Evolutionary conservation across 2,797 vertebrate species (phyloP).

Genomic region (Tarsius wallacei): DNA sequence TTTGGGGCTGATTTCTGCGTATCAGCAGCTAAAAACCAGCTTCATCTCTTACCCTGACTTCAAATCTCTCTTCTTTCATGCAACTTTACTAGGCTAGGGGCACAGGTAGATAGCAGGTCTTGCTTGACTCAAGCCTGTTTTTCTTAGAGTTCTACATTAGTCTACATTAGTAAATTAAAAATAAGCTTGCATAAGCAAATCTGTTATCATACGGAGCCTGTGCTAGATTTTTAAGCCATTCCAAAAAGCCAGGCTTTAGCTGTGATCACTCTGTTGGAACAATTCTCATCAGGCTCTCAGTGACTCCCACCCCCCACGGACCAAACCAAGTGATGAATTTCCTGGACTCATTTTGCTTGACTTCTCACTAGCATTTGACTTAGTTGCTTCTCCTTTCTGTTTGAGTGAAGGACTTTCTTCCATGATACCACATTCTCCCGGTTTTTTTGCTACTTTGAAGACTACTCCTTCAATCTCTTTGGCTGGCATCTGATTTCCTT

Average conservation of each 20-base stretch:
- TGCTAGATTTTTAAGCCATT: not conserved
- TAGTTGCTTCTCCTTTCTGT: not conserved
- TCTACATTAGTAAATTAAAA: not conserved
- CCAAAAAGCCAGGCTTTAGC: not conserved
- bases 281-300: not conserved
- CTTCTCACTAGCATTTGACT: not conserved
- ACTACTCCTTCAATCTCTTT: rapidly evolving
- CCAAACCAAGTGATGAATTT: not conserved
- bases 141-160: not conserved
- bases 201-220: too few species aligned
- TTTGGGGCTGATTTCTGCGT: not conserved
- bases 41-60: not conserved
- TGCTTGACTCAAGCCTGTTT: not conserved
- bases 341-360: not conserved
- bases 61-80: not conserved
- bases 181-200: not conserved
- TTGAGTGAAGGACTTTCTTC: not conserved
- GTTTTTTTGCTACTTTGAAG: not conserved
- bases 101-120: not conserved
- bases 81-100: not conserved
- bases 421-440: rapidly evolving
- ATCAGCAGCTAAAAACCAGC: not conserved
- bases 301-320: rapidly evolving
- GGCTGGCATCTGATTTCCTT: not conserved
- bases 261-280: not conserved